These are phyloP conservation scores for Perca fluviatilis DNA, from an alignment of 2,113 vertebrate genomes.

Conservation along the genomic window DNA sequence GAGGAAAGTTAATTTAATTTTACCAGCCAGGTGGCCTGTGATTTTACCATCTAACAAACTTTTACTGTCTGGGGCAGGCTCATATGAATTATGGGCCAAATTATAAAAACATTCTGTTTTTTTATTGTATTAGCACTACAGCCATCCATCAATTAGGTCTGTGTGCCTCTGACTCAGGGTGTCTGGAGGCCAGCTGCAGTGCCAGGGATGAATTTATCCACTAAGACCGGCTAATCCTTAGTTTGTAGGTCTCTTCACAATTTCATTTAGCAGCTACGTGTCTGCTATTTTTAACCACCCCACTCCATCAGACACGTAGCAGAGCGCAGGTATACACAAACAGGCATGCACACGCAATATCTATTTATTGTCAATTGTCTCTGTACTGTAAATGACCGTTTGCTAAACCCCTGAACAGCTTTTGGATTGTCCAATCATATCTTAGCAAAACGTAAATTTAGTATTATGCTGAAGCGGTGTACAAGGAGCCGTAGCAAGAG, in stretches of 20 bases:
- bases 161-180: constrained; percentile 48
- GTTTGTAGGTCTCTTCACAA: constrained; percentile 44
- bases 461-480: too few species aligned
- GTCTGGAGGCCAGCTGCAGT: constrained; percentile 52
- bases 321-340: neutral
- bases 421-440: neutral
- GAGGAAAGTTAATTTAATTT: neutral
- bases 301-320: constrained; percentile 21
- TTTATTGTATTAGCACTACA: constrained; percentile 31
- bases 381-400: neutral
- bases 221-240: constrained; percentile 29
- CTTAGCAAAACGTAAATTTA: neutral
- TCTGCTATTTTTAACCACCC: constrained; percentile 49
- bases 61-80: constrained; percentile 1
- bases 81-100: constrained; percentile 27
- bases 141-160: constrained; percentile 61
- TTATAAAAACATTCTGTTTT: constrained; percentile 42
- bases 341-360: neutral
- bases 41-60: neutral
- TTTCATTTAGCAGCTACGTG: constrained; percentile 45
- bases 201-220: constrained; percentile 40
- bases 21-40: constrained; percentile 26
- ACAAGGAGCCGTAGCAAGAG: too few species aligned
- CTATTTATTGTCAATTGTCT: neutral
- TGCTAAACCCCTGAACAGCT: neutral